A percentile compares a stretch with the other conserved stretches of the same genome.
phyloP scores from a whole-genome alignment of 1,140 invertebrate species.

The Chionoecetes opilio region DNA sequence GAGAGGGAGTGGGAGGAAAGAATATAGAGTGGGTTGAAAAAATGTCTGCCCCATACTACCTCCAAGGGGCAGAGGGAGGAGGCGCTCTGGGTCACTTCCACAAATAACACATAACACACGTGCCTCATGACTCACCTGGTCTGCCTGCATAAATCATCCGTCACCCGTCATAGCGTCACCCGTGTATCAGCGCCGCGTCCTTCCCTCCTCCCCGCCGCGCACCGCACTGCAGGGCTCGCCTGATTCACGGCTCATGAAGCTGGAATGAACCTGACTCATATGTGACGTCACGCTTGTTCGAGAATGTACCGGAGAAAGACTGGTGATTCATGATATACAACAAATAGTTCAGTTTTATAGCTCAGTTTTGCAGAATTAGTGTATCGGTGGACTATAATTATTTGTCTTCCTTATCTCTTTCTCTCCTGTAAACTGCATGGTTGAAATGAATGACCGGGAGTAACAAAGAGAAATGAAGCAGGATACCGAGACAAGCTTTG shows the following conservation, averaged over 20 bases:
- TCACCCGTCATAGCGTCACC: background rate
- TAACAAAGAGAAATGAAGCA: background rate
- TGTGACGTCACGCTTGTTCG: background rate
- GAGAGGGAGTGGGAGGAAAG: no score
- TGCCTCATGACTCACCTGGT: background rate
- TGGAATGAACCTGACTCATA: background rate
- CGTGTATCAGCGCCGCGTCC: background rate
- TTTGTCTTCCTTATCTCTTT: no score
- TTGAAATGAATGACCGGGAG: background rate
- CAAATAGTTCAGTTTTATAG: background rate
- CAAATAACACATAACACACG: constrained; percentile 20
- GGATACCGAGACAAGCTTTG: background rate
- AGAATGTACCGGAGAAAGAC: background rate
- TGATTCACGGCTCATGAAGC: background rate
- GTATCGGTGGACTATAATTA: no score
- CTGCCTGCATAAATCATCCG: background rate
- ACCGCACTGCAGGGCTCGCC: background rate
- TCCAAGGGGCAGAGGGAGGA: no score
- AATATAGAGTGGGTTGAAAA: no score
- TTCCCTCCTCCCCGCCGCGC: background rate
- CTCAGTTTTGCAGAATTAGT: no score
- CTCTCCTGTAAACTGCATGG: background rate
- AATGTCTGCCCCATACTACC: no score
- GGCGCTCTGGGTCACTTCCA: background rate
- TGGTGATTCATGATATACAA: background rate